Evolutionary conservation across 2,113 vertebrate genomes (phyloP).

Genomic region (Pangasianodon hypophthalmus): DNA sequence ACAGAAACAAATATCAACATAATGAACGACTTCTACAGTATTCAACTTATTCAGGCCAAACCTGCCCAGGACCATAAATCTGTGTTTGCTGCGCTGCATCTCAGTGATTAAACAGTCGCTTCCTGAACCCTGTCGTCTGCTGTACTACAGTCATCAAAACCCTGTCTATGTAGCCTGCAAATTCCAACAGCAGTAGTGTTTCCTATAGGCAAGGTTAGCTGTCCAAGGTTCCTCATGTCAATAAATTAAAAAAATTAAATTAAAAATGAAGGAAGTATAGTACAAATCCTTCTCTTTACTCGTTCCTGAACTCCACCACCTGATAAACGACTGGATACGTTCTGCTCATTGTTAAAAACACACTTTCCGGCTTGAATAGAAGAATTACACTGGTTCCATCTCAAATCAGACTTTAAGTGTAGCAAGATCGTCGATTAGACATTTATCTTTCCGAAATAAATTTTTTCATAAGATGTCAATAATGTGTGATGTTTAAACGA

Average conservation of each 20-base stretch:
- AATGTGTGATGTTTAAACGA: not conserved
- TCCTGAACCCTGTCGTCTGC: too few relatives aligned
- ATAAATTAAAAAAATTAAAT: too few relatives aligned
- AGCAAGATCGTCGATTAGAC: too few relatives aligned
- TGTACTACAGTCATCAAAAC: not conserved
- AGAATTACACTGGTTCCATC: not conserved
- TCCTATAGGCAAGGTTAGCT: not conserved
- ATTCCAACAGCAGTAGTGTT: not conserved
- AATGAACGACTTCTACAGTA: not conserved
- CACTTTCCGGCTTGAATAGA: not conserved
- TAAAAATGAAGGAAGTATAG: not conserved
- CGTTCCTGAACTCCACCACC: not conserved
- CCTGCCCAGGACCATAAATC: not conserved
- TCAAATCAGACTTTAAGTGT: not conserved
- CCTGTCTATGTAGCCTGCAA: not conserved
- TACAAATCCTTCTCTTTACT: not conserved
- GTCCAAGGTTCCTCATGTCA: too few relatives aligned
- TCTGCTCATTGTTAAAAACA: not conserved
- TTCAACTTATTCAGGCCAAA: not conserved
- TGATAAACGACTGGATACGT: not conserved
- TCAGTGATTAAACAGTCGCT: not conserved
- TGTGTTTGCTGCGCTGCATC: not conserved
- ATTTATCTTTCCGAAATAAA: too few relatives aligned
- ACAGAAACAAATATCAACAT: not conserved
- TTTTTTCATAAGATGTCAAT: not conserved